These are phyloP conservation scores for Drosophila navojoa DNA, from an alignment of 1,140 invertebrate genomes.

Conservation along the genomic window DNA sequence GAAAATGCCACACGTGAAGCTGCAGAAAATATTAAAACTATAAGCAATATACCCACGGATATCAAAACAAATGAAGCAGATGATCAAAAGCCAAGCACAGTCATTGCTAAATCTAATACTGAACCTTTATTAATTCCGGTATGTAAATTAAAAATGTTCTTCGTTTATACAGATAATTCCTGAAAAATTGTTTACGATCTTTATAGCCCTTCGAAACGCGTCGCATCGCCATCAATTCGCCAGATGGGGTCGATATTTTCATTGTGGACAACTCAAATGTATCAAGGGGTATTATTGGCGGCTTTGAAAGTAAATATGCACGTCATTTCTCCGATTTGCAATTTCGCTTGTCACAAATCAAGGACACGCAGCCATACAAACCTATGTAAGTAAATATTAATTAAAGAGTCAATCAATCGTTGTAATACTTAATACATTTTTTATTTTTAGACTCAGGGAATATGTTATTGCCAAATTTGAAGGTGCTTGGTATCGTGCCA, in stretches of 20 bases:
- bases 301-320: constrained; percentile 43
- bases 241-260: constrained; percentile 43
- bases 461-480: constrained; percentile 62
- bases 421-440: background rate
- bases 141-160: background rate
- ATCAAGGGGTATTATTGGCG: constrained; percentile 60
- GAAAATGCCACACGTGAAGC: background rate
- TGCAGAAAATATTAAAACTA: background rate
- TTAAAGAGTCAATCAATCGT: background rate
- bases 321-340: constrained; percentile 45
- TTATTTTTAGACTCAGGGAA: constrained; percentile 51
- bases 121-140: constrained; percentile 14
- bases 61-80: no score
- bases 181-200: background rate
- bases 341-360: constrained; percentile 29
- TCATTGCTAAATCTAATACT: background rate
- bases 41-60: background rate
- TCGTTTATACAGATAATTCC: no score
- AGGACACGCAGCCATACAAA: constrained; percentile 39
- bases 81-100: no score
- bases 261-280: constrained; percentile 60
- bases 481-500: constrained; percentile 58
- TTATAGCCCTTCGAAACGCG: constrained; percentile 51
- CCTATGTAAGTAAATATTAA: constrained; percentile 51
- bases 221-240: constrained; percentile 6